Evolutionary conservation across 2,888 invertebrate genomes (phyloP).

Genomic region (Erebia aethiops): DNA sequence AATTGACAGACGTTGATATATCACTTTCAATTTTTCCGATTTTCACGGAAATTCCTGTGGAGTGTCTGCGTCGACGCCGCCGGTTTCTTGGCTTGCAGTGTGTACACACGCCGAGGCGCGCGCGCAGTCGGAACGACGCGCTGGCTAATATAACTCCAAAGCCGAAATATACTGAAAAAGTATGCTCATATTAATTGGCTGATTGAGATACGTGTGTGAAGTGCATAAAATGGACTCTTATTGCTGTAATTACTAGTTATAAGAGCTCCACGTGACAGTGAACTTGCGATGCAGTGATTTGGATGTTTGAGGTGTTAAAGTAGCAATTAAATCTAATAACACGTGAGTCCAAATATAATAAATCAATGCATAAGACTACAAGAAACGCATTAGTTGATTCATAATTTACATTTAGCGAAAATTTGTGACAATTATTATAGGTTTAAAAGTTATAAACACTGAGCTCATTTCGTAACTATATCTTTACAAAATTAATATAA

Average conservation of each 20-base stretch:
- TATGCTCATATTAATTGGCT: slow-evolving; percentile 51
- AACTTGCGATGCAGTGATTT: slow-evolving; percentile 21
- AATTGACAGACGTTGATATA: slow-evolving; percentile 54
- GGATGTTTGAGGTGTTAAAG: slow-evolving; percentile 26
- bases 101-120: slow-evolving; percentile 59
- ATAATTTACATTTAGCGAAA: neutral
- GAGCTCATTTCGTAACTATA: too few species aligned
- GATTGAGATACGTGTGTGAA: slow-evolving; percentile 29
- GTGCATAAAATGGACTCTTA: slow-evolving; percentile 27
- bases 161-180: slow-evolving; percentile 66
- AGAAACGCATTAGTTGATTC: neutral
- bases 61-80: slow-evolving; percentile 58
- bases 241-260: slow-evolving; percentile 23
- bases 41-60: slow-evolving; percentile 48
- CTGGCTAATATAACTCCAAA: slow-evolving; percentile 72
- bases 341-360: slow-evolving; percentile 9
- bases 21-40: slow-evolving; percentile 49
- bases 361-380: neutral
- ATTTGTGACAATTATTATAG: too few species aligned
- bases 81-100: slow-evolving; percentile 51
- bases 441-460: too few species aligned
- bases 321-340: slow-evolving; percentile 24
- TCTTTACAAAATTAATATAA: too few species aligned
- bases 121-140: slow-evolving; percentile 70
- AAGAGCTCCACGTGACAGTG: slow-evolving; percentile 29